Base-by-base conservation (phyloP, 2,888 invertebrate genomes). In the Mesorhabditis sp. region DNA sequence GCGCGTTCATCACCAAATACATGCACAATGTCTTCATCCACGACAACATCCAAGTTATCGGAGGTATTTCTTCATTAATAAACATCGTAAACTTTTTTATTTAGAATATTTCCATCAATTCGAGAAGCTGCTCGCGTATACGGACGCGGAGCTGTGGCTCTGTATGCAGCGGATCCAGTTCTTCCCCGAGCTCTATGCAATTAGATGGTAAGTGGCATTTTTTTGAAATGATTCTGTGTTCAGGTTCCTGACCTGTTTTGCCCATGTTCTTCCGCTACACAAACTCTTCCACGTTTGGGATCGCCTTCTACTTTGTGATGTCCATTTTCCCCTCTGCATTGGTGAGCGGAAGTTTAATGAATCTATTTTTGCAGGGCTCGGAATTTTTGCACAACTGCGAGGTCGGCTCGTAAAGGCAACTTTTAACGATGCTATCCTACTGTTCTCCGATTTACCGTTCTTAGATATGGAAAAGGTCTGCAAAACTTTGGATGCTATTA, bases 151-250 rank as follows among this genome's bases (percentile, higher is more conserved):
- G 71, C 87, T 98, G 71, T 93, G 94, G 3, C 92, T 92, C 85
- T 97, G 97, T 87, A 89, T 98, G 66, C 91, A 92, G 82, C 91
- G 91, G 15, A 96, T 97, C 79, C 93, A 92, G 84, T 98, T 98
- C 86, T 93, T 89, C 73, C 96, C 98, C 0, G 96, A 98, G 81
- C 89, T 97, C 15, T 98, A 96, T 87, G 95, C 97, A 41, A 97
- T 98, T 86, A 96, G 97, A 0, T 98, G 97, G 97, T 97, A 96
- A 87, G 89, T 97, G 50, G 97, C 96, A 5, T 95, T 97, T 93
- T 97, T 95, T 88, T 95, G 95, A 71, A 95, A 95, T 95, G 88
- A 91, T 92, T 15, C 13, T 43, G 13, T 6, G 65, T 70, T 43
- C 68, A 70, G 70, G 80, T 84, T 84, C 65, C 71, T 84, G 15